Percentiles rank a stretch among this genome's conserved stretches.
phyloP scores from a whole-genome alignment of 2,797 vertebrate species.

The Syncerus caffer region DNA sequence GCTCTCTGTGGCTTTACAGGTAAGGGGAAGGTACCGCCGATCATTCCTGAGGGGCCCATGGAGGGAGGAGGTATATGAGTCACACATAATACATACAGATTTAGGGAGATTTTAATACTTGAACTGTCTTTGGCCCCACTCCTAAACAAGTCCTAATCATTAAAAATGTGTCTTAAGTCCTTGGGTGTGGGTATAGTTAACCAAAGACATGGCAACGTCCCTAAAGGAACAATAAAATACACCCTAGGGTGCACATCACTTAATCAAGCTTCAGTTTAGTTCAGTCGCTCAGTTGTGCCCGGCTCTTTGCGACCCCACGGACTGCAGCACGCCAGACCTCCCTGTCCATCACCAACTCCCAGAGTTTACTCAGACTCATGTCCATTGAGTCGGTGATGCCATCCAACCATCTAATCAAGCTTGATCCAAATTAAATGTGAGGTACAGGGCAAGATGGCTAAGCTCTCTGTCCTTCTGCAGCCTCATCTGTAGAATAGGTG shows the following conservation, averaged over 20 bases:
- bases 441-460: neutral
- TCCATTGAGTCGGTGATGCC: neutral
- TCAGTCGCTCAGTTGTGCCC: neutral
- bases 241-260: neutral
- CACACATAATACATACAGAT: neutral
- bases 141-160: neutral
- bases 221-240: neutral
- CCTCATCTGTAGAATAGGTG: neutral
- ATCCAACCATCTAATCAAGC: neutral
- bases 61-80: neutral
- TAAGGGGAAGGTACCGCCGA: neutral
- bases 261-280: neutral
- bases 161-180: neutral
- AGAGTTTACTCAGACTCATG: neutral
- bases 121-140: neutral
- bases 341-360: neutral
- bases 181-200: neutral
- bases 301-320: neutral
- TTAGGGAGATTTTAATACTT: neutral
- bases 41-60: neutral
- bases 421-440: neutral
- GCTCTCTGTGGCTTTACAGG: neutral
- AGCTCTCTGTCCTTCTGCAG: neutral
- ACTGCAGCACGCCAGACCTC: neutral
- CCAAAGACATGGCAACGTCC: neutral